Percentiles rank a stretch among this genome's conserved stretches.
phyloP scores from a whole-genome alignment of 2,797 vertebrate species.

The Pitangus sulphuratus region DNA sequence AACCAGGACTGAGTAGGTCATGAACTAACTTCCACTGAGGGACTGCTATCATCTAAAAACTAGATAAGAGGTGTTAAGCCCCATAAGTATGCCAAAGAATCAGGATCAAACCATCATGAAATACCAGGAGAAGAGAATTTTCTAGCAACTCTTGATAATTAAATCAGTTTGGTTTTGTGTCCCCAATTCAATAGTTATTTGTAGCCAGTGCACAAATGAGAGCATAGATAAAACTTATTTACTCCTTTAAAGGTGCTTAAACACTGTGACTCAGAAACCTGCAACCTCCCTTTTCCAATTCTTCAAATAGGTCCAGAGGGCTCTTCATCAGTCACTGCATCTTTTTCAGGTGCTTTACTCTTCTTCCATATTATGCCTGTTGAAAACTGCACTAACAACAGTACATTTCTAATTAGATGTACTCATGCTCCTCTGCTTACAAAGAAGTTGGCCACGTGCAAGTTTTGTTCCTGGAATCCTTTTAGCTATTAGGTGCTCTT shows the following conservation, averaged over 20 bases:
- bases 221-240: background rate
- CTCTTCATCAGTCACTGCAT: background rate
- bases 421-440: background rate
- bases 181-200: background rate
- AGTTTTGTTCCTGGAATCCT: background rate
- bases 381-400: background rate
- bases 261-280: background rate
- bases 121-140: background rate
- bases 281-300: background rate
- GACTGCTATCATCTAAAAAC: background rate
- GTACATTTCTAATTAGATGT: background rate
- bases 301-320: background rate
- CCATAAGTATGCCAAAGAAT: background rate
- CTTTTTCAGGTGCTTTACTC: background rate
- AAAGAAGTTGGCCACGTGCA: background rate
- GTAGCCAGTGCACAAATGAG: background rate
- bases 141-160: background rate
- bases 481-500: background rate
- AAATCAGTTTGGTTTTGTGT: background rate
- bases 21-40: background rate
- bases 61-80: background rate
- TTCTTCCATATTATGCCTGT: background rate
- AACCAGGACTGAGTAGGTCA: background rate
- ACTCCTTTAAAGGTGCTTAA: background rate
- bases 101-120: background rate